These are phyloP conservation scores for Remorina albescens DNA, from an alignment of 2,797 vertebrate species.

Conservation along the genomic window DNA sequence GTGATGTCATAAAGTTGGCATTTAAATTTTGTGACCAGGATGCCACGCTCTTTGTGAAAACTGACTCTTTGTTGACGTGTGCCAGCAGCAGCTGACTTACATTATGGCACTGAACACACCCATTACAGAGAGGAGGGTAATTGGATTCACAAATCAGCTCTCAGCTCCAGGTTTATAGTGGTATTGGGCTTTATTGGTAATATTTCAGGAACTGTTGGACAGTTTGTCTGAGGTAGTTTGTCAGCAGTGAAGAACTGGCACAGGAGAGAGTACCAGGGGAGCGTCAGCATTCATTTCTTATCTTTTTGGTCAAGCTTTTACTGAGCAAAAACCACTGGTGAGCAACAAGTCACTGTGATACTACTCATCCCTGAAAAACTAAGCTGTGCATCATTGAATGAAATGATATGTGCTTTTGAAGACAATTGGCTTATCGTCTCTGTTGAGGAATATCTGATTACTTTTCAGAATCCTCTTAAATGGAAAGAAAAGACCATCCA, in stretches of 20 bases:
- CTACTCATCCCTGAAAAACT: conserved; percentile 40
- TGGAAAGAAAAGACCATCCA: conserved; percentile 35
- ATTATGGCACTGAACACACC: conserved; percentile 79
- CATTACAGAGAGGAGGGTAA: conserved; percentile 79
- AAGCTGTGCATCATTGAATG: conserved; percentile 41
- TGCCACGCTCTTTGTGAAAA: conserved; percentile 21
- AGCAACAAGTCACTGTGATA: conserved; percentile 43
- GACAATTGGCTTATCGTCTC: conserved; percentile 46
- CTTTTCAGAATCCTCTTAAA: conserved; percentile 23
- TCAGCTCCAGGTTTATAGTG: conserved; percentile 80
- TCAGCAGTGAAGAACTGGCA: conserved; percentile 48
- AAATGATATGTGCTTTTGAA: conserved; percentile 31
- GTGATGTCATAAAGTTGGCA: conserved; percentile 1
- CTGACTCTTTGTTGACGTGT: conserved; percentile 65
- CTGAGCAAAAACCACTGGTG: conserved; percentile 24
- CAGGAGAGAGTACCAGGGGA: conserved; percentile 48
- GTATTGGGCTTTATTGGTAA: conserved; percentile 75
- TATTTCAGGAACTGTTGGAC: conserved; percentile 75
- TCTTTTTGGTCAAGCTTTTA: conserved; percentile 40
- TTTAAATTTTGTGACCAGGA: conserved; percentile 1
- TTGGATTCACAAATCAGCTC: conserved; percentile 86
- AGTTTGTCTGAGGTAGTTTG: conserved; percentile 75
- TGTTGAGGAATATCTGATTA: conserved; percentile 32
- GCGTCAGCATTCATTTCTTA: conserved; percentile 44
- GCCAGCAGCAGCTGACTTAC: conserved; percentile 74